phyloP scores from a whole-genome alignment of 2,113 vertebrate genomes.

The Falcunculus frontatus region DNA sequence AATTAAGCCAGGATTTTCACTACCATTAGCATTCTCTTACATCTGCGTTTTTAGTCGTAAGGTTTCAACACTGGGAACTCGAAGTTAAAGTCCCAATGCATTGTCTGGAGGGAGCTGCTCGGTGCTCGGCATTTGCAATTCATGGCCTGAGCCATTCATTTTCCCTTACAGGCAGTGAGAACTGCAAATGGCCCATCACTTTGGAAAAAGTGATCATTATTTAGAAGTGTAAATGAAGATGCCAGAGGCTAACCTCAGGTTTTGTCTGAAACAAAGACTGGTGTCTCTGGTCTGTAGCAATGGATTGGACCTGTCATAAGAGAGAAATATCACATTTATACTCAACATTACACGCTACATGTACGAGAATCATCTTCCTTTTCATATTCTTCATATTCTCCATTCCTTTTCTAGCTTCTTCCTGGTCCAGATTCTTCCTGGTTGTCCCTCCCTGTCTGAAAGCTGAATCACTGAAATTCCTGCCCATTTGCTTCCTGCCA shows the following conservation, averaged over 20 bases:
- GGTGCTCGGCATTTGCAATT: neutral
- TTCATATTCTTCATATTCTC: neutral
- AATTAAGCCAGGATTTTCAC: neutral
- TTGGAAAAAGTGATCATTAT: neutral
- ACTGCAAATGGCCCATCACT: neutral
- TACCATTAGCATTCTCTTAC: neutral
- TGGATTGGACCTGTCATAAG: neutral
- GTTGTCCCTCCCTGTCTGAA: neutral
- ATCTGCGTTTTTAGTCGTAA: neutral
- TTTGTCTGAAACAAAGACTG: neutral
- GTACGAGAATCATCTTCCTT: neutral
- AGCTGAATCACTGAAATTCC: slow-evolving; percentile 10
- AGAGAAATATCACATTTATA: neutral
- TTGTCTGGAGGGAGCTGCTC: neutral
- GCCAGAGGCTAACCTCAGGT: neutral
- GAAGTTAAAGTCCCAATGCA: neutral
- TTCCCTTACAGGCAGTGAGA: neutral
- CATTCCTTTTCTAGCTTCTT: neutral
- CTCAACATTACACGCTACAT: neutral
- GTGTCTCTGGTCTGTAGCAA: neutral
- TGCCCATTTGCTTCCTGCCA: neutral
- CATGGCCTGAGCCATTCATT: neutral
- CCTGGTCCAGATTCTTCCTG: neutral
- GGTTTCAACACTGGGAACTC: neutral
- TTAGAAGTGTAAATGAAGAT: slow-evolving; percentile 32